phyloP scores from a whole-genome alignment of 1,140 invertebrate species.

The Drosophila azteca region DNA sequence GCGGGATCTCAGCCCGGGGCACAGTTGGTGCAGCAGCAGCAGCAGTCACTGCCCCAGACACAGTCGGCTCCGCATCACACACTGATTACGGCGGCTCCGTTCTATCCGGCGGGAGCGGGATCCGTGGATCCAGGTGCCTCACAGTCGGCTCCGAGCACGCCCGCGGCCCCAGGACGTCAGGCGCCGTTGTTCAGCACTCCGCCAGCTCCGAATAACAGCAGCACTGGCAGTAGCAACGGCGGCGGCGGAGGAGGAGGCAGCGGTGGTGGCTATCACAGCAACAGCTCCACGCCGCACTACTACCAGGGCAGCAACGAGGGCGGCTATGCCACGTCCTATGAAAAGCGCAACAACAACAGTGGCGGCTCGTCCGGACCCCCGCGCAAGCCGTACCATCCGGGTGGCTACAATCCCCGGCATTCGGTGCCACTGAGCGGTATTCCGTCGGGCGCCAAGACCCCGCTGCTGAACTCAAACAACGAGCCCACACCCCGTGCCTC shows the following conservation, averaged over 20 bases:
- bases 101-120: constrained; percentile 60
- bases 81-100: constrained; percentile 70
- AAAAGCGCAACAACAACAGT: constrained; percentile 72
- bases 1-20: constrained; percentile 47
- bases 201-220: constrained; percentile 57
- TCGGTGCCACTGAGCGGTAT: constrained; percentile 61
- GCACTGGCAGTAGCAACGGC: constrained; percentile 27
- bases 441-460: constrained; percentile 57
- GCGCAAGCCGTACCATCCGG: constrained; percentile 72
- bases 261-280: constrained; percentile 63
- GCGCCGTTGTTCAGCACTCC: constrained; percentile 80
- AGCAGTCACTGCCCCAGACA: constrained; percentile 27
- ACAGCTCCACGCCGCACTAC: constrained; percentile 74
- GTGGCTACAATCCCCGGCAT: constrained; percentile 68
- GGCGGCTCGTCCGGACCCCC: constrained; percentile 17
- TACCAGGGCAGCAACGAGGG: constrained; percentile 68
- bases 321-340: constrained; percentile 54
- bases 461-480: constrained; percentile 70
- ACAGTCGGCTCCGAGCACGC: constrained; percentile 81
- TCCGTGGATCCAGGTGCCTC: constrained; percentile 47
- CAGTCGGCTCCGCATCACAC: constrained; percentile 64
- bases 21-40: constrained; percentile 42
- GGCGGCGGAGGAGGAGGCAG: constrained; percentile 23
- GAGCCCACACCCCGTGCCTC: constrained; percentile 75
- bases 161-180: constrained; percentile 66